Base-by-base conservation (phyloP, 2,888 invertebrate species). In the Orchestes rusci region DNA sequence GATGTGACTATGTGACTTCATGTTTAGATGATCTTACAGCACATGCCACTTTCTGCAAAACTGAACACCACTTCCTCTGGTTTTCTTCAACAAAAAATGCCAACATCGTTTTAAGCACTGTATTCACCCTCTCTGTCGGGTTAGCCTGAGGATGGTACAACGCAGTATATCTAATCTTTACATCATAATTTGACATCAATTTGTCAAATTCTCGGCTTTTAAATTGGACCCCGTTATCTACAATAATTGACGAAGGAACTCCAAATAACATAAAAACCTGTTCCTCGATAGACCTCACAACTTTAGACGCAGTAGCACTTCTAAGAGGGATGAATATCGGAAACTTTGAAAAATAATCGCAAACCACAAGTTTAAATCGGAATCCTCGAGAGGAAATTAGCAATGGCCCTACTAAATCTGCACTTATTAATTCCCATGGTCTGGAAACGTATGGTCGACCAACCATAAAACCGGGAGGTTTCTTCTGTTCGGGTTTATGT, bases 41-140 rank as follows among this genome's bases (percentile, higher is more conserved):
- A 13, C 40, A 34, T 7, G 40, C 40, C 7, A 39, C 12, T 12
- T 16, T 16, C 13, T 31, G 17, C n/a, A 52, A 31, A 28, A 45
- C 27, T 10, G 17, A 15, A 33, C 45, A 48, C 51, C 51, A 53
- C 30, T 15, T 23, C 16, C 39, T 36, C 17, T 53, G 53, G 19
- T 48, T 43, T 8, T 39, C 37, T 18, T 45, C 13, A 7, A 12
- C 18, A 19, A 51, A 32, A 37, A 39, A 51, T 23, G 37, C 34
- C 4, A 35, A 7, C 15, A 52, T 29, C 15, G 32, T 38, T 33
- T 51, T 48, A 18, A 48, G 7, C 13, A 41, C 45, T 23, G 32
- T 35, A 33, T 53, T 53, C 12, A 29, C 37, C 5, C 37, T 19
- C 13, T 20, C 20, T 23, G 23, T 23, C 20, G 31, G 31, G 13